Conservation (phyloP, 2,113 vertebrate species). For the Ardeotis arabs region DNA sequence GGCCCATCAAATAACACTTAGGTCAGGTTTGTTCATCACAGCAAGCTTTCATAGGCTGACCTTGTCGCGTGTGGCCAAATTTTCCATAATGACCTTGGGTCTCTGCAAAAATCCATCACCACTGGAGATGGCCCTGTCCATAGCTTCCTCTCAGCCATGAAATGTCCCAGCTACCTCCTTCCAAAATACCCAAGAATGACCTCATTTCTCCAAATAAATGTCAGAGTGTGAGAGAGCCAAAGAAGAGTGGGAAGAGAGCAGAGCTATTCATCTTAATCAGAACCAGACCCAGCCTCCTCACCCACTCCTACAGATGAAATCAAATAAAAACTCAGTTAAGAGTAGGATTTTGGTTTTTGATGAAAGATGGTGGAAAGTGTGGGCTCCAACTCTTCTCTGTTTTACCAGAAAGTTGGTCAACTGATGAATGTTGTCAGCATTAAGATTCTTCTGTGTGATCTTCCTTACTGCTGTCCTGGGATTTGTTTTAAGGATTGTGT, state of each 20-base stretch:
- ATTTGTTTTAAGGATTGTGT: neutral
- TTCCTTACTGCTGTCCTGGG: neutral
- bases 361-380: neutral
- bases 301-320: neutral
- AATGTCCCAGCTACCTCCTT: neutral
- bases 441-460: neutral
- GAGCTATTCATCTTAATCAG: neutral
- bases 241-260: neutral
- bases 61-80: neutral
- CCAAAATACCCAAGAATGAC: neutral
- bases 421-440: neutral
- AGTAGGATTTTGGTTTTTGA: neutral
- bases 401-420: neutral
- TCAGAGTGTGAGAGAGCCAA: neutral
- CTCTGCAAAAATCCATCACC: neutral
- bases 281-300: neutral
- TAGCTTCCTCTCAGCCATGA: neutral
- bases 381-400: neutral
- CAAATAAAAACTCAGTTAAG: neutral
- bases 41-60: neutral
- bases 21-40: neutral
- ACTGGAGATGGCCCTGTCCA: neutral
- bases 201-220: constrained; percentile 48
- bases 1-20: neutral
- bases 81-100: neutral